A percentile compares a stretch with the other conserved stretches of the same genome.
Evolutionary conservation across 2,888 invertebrate species (phyloP).

Genomic region (Idaea straminata): DNA sequence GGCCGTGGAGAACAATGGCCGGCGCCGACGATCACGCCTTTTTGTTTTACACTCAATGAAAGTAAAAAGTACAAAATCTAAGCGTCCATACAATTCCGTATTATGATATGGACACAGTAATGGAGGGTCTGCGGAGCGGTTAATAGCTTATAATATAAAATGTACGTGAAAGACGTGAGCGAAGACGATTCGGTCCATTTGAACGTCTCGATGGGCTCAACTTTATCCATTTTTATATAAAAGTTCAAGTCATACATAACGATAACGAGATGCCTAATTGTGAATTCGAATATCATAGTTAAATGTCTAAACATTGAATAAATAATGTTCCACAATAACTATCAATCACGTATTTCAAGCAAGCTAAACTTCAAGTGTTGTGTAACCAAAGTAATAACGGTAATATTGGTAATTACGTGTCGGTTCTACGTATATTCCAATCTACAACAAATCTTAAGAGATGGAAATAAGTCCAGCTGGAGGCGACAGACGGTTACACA

Average conservation of each 20-base stretch:
- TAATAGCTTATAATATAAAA: slow-evolving; percentile 78
- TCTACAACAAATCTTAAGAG: slow-evolving; percentile 42
- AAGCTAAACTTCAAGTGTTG: not conserved
- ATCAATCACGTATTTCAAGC: slow-evolving; percentile 15
- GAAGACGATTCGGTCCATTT: slow-evolving; percentile 3
- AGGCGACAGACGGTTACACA: slow-evolving; percentile 51
- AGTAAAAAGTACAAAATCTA: slow-evolving; percentile 76
- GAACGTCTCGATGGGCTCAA: not conserved
- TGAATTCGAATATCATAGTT: not conserved
- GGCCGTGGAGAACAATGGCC: slow-evolving; percentile 76
- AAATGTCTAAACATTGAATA: slow-evolving; percentile 6
- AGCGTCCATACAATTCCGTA: slow-evolving; percentile 76
- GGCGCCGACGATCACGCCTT: slow-evolving; percentile 74
- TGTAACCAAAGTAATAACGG: not conserved
- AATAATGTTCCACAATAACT: slow-evolving; percentile 11
- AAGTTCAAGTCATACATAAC: not conserved
- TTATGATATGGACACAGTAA: slow-evolving; percentile 79
- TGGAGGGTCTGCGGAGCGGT: slow-evolving; percentile 70
- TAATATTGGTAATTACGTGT: slow-evolving; percentile 35
- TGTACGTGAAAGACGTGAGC: slow-evolving; percentile 66
- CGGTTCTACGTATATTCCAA: slow-evolving; percentile 37
- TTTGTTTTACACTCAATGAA: slow-evolving; percentile 71
- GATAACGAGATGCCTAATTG: not conserved
- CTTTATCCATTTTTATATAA: not conserved
- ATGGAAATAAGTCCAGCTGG: slow-evolving; percentile 48